Evolutionary conservation across 1,140 invertebrate species (phyloP), one percentile per base, ranked within the genome.

Genomic region (Globodera ellingtonae): DNA sequence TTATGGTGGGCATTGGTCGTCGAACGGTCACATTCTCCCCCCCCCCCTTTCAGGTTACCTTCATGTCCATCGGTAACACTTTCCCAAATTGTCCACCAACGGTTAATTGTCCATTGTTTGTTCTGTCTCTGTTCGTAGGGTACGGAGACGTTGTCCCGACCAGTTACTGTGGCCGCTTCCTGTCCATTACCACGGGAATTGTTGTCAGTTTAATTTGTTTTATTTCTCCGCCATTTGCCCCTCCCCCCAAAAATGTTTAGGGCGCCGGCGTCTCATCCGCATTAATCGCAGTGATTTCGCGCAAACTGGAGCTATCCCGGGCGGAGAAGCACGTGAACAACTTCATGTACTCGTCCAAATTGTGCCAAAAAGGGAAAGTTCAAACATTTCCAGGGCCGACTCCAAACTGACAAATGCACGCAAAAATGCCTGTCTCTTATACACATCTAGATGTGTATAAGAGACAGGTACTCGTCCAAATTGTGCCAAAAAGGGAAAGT

Each of bases 301-400:
- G 89, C 24, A 89, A 89, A 75, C 74, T 89, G 74, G 88, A 89
- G 70, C 79, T 89, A 3, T 86, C 86, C 10, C 69, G 85, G 67
- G 88, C 88, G 8, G 88, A 89, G 69, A 89, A 89, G 75, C 88
- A 89, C 67, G 83, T 83, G 50, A 88, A 84, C 72, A 86, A 88
- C 76, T 87, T 87, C 56, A 87, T 87, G 56, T 62, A 62, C 13
- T 18, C 10, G 56, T 52, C 10, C 56, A 18, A 62, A 62, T 18
- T 2, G 18, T 18, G 13, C 15, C 5, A 62, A 62, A 6, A 18
- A 18, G 79, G 46, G 50, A 79, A 76, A 46, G 7, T 72, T 85
- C 89, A n/a, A 89, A 88, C 79, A 88, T 89, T 78, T 89, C 90
- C 73, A 89, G 89, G 88, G 83, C 87, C n/a, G 88, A 89, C 72